Conservation (phyloP, 2,888 invertebrate species). For the Muscina levida region DNA sequence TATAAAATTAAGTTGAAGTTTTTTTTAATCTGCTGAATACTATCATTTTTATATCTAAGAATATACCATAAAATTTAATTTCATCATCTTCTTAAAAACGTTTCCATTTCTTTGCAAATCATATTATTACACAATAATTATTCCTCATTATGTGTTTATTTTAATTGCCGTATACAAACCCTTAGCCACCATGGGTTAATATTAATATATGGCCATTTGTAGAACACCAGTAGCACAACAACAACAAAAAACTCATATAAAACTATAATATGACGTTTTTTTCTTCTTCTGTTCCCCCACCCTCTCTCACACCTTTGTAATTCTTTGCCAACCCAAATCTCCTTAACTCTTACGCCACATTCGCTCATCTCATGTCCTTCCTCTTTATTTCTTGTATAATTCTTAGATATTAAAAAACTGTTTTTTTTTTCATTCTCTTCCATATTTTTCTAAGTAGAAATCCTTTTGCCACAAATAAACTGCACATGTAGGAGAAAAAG, state of each 20-base stretch:
- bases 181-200: slow-evolving; percentile 32
- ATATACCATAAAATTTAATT: too few relatives aligned
- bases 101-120: too few relatives aligned
- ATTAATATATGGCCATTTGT: slow-evolving; percentile 16
- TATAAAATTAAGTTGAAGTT: too few relatives aligned
- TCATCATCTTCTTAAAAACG: too few relatives aligned
- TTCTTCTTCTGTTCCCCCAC: too few relatives aligned
- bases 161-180: too few relatives aligned
- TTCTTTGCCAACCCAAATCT: neutral
- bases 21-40: too few relatives aligned
- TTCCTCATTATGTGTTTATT: too few relatives aligned
- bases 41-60: too few relatives aligned
- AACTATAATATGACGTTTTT: slow-evolving; percentile 54
- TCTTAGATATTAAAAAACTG: slow-evolving; percentile 68
- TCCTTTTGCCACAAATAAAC: slow-evolving; percentile 28
- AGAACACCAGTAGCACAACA: neutral
- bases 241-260: neutral
- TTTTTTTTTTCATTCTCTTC: neutral
- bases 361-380: slow-evolving; percentile 43
- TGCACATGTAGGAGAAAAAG: slow-evolving; percentile 21
- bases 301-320: neutral
- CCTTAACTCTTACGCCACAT: neutral
- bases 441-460: slow-evolving; percentile 33
- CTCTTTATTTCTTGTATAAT: slow-evolving; percentile 65
- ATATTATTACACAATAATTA: too few relatives aligned